A percentile compares a stretch with the other conserved stretches of the same genome.
Conservation (phyloP, 2,888 invertebrate species). For the Listrodromus nycthemerus region DNA sequence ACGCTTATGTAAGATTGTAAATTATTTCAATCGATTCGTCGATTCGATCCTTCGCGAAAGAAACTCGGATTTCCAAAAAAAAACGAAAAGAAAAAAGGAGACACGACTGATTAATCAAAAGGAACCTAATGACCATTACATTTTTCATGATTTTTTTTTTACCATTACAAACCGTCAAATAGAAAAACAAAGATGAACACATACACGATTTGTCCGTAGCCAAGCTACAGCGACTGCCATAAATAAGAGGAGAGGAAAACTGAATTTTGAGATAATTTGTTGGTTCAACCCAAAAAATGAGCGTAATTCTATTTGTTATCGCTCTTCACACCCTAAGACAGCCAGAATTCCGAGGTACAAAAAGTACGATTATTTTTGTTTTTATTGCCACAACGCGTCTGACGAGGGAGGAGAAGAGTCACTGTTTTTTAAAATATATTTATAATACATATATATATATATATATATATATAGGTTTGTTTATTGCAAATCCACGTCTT, state of each 20-base stretch:
- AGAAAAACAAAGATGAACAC: background rate
- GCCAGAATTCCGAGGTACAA: slow-evolving; percentile 2
- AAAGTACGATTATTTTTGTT: background rate
- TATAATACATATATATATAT: background rate
- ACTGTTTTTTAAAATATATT: slow-evolving; percentile 2
- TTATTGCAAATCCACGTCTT: slow-evolving; percentile 58
- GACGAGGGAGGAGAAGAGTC: slow-evolving; percentile 1
- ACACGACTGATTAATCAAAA: slow-evolving; percentile 19
- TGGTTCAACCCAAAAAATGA: background rate
- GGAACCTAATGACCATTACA: background rate
- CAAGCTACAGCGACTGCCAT: slow-evolving; percentile 66
- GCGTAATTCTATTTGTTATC: background rate
- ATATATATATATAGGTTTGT: slow-evolving; percentile 8
- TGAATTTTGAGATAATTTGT: background rate
- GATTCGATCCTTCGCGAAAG: background rate
- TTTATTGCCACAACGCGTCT: background rate
- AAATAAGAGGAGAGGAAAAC: slow-evolving; percentile 35
- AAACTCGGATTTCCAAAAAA: background rate
- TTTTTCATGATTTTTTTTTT: background rate
- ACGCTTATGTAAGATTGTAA: slow-evolving; percentile 40
- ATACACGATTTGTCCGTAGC: slow-evolving; percentile 55
- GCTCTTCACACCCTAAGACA: background rate
- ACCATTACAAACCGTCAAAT: background rate
- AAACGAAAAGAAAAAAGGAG: background rate
- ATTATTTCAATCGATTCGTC: slow-evolving; percentile 26